These are phyloP conservation scores for Rhagophthalmus giganteus DNA, from an alignment of 2,888 invertebrate species.

Conservation along the genomic window DNA sequence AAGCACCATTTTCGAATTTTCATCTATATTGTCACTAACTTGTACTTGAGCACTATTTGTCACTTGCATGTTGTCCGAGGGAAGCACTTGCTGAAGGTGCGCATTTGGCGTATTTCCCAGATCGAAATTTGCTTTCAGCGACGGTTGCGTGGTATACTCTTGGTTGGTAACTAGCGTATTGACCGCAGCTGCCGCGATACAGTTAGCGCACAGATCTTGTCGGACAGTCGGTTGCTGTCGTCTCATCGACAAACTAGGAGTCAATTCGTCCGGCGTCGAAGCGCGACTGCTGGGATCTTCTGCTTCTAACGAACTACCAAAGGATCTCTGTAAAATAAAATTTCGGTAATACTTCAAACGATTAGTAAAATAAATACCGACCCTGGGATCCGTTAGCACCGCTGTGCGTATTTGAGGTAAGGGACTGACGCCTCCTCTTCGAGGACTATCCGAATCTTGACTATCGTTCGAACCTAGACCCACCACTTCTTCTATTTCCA, in stretches of 20 bases:
- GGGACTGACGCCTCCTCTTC: constrained; percentile 50
- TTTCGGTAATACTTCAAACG: not conserved
- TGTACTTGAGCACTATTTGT: constrained; percentile 18
- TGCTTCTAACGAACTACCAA: constrained; percentile 56
- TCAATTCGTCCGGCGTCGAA: constrained; percentile 67
- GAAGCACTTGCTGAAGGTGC: constrained; percentile 37
- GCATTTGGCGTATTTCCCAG: not conserved
- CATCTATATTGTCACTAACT: constrained; percentile 24
- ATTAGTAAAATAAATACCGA: constrained; percentile 26
- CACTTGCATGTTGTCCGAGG: constrained; percentile 26
- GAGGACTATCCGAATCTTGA: constrained; percentile 43
- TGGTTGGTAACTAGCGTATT: constrained; percentile 17
- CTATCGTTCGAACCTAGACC: constrained; percentile 44
- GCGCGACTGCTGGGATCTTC: constrained; percentile 64
- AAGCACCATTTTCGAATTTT: constrained; percentile 3
- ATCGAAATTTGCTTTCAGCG: constrained; percentile 10
- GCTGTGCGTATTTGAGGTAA: constrained; percentile 53
- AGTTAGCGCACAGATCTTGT: constrained; percentile 49
- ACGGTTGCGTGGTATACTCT: constrained; percentile 14
- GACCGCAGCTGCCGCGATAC: constrained; percentile 46
- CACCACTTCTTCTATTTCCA: constrained; percentile 64
- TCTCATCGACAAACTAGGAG: constrained; percentile 57
- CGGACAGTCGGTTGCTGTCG: constrained; percentile 41
- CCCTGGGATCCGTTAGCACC: constrained; percentile 49
- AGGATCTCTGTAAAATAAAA: constrained; percentile 38